These are phyloP conservation scores for Ruditapes philippinarum DNA, from an alignment of 1,140 invertebrate genomes.

Conservation along the genomic window DNA sequence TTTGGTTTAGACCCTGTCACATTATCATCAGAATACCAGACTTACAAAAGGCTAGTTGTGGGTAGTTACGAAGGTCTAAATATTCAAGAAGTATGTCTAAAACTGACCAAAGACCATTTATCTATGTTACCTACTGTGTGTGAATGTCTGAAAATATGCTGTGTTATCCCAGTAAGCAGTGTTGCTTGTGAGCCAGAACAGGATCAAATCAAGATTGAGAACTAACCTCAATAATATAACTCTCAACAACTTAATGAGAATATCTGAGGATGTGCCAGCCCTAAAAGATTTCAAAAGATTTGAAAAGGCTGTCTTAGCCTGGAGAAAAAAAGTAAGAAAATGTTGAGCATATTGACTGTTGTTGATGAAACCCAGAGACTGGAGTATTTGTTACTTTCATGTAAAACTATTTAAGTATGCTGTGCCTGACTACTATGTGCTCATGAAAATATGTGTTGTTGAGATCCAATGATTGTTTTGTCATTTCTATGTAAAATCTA, in stretches of 20 bases:
- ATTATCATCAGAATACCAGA: neutral
- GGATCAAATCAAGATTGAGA: slow-evolving; percentile 16
- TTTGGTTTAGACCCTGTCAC: neutral
- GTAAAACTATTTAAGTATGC: too few relatives aligned
- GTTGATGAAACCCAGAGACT: too few relatives aligned
- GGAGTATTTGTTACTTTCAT: too few relatives aligned
- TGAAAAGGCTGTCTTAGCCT: too few relatives aligned
- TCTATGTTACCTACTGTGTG: neutral
- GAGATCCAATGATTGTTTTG: too few relatives aligned
- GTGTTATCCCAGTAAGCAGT: slow-evolving; percentile 25
- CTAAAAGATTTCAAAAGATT: too few relatives aligned
- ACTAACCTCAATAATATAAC: neutral
- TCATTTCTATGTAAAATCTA: too few relatives aligned
- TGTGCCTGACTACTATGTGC: too few relatives aligned
- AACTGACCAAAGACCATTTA: neutral
- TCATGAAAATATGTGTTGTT: too few relatives aligned
- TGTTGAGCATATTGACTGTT: too few relatives aligned
- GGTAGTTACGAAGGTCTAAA: neutral
- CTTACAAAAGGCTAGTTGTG: neutral
- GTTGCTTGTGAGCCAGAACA: slow-evolving; percentile 45
- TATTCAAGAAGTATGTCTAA: neutral
- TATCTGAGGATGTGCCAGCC: slow-evolving; percentile 16
- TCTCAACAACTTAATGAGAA: slow-evolving; percentile 19
- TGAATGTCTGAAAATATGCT: neutral
- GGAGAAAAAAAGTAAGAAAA: too few relatives aligned